A percentile compares a stretch with the other conserved stretches of the same genome.
Conservation (phyloP, 2,113 vertebrate species). For the Ibidorhyncha struthersii region DNA sequence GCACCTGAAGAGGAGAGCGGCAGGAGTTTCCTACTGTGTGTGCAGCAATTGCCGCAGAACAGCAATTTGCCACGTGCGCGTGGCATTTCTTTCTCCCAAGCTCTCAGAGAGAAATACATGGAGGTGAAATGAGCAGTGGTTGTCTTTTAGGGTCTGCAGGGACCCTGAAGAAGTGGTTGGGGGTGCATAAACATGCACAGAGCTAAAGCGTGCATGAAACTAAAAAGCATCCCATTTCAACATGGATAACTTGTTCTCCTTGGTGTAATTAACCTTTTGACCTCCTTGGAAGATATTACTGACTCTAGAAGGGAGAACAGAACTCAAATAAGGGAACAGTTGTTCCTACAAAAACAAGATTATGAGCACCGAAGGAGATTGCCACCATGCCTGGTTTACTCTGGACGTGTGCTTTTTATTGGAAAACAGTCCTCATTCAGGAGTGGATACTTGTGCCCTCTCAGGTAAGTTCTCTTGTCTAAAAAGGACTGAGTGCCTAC, state of each 20-base stretch:
- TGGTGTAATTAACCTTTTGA: not conserved
- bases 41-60: not conserved
- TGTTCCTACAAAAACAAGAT: not conserved
- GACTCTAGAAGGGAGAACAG: not conserved
- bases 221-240: not conserved
- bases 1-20: not conserved
- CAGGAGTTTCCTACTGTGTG: not conserved
- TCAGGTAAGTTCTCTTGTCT: not conserved
- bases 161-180: not conserved
- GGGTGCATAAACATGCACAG: not conserved
- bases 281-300: not conserved
- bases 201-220: not conserved
- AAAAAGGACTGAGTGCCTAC: not conserved
- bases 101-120: not conserved
- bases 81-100: not conserved
- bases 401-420: rapidly evolving
- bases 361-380: not conserved
- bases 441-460: not conserved
- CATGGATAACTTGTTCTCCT: not conserved
- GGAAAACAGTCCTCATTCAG: not conserved
- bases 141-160: not conserved
- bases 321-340: not conserved
- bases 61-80: not conserved
- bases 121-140: not conserved
- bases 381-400: not conserved